Conservation (phyloP, 2,888 invertebrate genomes). For the Dermolepida albohirtum region DNA sequence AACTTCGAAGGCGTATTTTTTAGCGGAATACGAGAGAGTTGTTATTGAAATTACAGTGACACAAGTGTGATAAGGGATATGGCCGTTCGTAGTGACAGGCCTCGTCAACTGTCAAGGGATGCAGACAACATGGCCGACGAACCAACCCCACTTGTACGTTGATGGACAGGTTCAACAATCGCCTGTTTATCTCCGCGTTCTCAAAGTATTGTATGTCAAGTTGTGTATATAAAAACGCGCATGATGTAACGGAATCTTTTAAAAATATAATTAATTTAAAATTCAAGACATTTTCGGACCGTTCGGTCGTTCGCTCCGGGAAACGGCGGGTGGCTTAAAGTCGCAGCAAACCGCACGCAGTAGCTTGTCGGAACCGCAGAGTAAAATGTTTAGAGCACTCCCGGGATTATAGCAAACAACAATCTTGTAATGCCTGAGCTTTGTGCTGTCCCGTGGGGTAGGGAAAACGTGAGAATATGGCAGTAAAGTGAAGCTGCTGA, state of each 20-base stretch:
- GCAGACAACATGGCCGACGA: conserved; percentile 60
- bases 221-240: conserved; percentile 10
- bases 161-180: conserved; percentile 63
- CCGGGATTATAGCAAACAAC: conserved; percentile 62
- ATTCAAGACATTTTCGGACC: conserved; percentile 13
- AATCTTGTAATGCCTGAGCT: conserved; percentile 59
- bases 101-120: conserved; percentile 62
- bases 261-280: conserved; percentile 34
- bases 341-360: conserved; percentile 55
- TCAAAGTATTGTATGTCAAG: conserved; percentile 55
- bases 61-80: conserved; percentile 51
- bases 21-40: conserved; percentile 5
- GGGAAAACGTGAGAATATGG: conserved; percentile 61
- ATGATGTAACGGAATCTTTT: conserved; percentile 3
- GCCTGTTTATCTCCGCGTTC: conserved; percentile 60
- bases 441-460: conserved; percentile 55
- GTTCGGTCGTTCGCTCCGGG: not conserved
- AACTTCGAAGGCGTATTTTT: conserved; percentile 19
- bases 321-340: conserved; percentile 8
- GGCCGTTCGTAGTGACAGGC: conserved; percentile 53
- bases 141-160: conserved; percentile 59
- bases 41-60: conserved; percentile 39
- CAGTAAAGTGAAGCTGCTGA: conserved; percentile 54
- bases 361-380: conserved; percentile 56
- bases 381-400: conserved; percentile 61